phyloP scores from a whole-genome alignment of 2,888 invertebrate species.

The Eupithecia subumbrata region DNA sequence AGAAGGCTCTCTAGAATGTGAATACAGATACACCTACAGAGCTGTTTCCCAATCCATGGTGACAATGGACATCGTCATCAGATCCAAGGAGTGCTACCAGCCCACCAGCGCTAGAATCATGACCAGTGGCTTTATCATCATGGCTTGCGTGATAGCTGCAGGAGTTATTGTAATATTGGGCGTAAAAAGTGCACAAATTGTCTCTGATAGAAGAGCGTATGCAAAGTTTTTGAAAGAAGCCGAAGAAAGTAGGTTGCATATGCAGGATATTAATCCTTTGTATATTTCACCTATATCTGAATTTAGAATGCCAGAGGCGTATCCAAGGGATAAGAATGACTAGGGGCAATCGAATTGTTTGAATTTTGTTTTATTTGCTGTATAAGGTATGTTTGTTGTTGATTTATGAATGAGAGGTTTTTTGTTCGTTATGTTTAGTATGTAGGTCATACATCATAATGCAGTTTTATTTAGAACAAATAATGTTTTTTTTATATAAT shows the following conservation, averaged over 20 bases:
- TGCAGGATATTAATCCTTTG: slow-evolving; percentile 84
- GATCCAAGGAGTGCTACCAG: slow-evolving; percentile 67
- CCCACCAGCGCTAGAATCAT: slow-evolving; percentile 69
- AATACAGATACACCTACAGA: slow-evolving; percentile 73
- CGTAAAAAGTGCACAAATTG: slow-evolving; percentile 70
- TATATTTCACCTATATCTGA: slow-evolving; percentile 85
- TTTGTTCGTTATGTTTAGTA: not conserved
- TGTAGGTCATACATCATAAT: not conserved
- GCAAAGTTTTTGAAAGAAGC: slow-evolving; percentile 79
- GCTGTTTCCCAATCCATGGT: slow-evolving; percentile 59
- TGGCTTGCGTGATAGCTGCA: slow-evolving; percentile 72
- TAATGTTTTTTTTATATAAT: not conserved
- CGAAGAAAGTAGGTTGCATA: slow-evolving; percentile 66
- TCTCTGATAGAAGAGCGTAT: slow-evolving; percentile 82
- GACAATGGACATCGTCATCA: slow-evolving; percentile 68
- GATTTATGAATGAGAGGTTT: slow-evolving; percentile 4
- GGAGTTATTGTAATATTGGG: slow-evolving; percentile 75
- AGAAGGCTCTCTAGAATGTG: slow-evolving; percentile 65
- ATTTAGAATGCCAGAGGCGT: slow-evolving; percentile 82
- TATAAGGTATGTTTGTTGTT: slow-evolving; percentile 14
- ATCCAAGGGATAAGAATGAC: slow-evolving; percentile 72
- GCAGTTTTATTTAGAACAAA: not conserved
- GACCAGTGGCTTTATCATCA: slow-evolving; percentile 67
- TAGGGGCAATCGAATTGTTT: slow-evolving; percentile 36
- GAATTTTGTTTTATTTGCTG: not conserved